These are phyloP conservation scores for Drosophila mojavensis DNA, from an alignment of 1,140 invertebrate species.

Conservation along the genomic window DNA sequence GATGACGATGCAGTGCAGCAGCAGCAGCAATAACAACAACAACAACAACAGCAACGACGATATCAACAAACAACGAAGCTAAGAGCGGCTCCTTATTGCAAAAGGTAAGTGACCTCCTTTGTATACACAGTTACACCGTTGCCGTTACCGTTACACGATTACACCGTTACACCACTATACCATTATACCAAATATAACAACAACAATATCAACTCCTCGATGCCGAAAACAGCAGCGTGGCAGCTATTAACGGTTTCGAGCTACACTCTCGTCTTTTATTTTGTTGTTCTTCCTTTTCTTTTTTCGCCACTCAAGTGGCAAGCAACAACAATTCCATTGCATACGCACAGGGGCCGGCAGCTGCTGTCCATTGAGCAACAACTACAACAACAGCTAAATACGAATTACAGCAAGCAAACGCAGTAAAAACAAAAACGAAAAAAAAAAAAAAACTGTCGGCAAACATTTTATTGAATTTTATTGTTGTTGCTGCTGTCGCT, in stretches of 20 bases:
- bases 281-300: slow-evolving; percentile 10
- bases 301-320: slow-evolving; percentile 24
- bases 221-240: slow-evolving; percentile 13
- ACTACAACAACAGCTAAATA: slow-evolving; percentile 11
- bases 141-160: slow-evolving; percentile 5
- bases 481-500: slow-evolving; percentile 55
- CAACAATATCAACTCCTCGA: not conserved
- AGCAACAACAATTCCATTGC: slow-evolving; percentile 56
- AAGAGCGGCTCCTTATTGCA: slow-evolving; percentile 41
- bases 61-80: slow-evolving; percentile 10
- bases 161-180: slow-evolving; percentile 6
- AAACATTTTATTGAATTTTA: slow-evolving; percentile 79
- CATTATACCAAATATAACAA: not conserved
- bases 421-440: slow-evolving; percentile 1
- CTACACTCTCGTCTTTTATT: not conserved
- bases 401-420: not conserved
- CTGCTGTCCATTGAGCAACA: slow-evolving; percentile 26
- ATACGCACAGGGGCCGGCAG: slow-evolving; percentile 59
- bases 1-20: slow-evolving; percentile 32
- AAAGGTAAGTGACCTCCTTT: slow-evolving; percentile 76
- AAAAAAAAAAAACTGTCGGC: slow-evolving; percentile 49
- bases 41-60: not conserved
- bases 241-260: slow-evolving; percentile 36
- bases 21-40: not conserved
- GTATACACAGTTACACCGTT: not conserved